These are phyloP conservation scores for Clarias platycephalus DNA, from an alignment of 2,797 vertebrate species.

Conservation along the genomic window DNA sequence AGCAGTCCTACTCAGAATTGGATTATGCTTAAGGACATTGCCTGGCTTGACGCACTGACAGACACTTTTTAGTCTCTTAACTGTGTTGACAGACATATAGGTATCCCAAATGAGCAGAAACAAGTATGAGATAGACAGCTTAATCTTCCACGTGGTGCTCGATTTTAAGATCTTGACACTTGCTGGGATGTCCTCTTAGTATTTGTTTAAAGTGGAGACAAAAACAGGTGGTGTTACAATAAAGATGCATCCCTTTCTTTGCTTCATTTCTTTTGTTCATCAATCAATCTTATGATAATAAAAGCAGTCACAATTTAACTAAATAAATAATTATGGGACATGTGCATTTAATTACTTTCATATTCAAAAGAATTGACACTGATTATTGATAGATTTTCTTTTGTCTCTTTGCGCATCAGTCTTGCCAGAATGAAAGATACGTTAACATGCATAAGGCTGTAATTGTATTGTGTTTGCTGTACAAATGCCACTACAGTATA, in stretches of 20 bases:
- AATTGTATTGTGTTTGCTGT: neutral
- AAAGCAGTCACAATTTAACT: neutral
- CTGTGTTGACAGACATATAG: neutral
- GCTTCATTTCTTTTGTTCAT: neutral
- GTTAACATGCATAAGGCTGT: neutral
- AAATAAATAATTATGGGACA: neutral
- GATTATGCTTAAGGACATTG: neutral
- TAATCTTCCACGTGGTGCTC: neutral
- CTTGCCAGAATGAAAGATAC: neutral
- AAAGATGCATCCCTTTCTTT: neutral
- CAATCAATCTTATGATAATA: neutral
- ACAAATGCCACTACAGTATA: neutral
- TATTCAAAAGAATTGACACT: neutral
- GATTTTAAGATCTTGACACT: neutral
- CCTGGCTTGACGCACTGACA: neutral
- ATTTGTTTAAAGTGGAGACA: neutral
- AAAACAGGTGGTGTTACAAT: neutral
- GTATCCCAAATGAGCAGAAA: neutral
- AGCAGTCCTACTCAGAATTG: neutral
- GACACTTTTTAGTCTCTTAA: neutral
- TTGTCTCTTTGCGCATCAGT: neutral
- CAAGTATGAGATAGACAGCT: neutral
- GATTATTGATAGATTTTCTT: neutral
- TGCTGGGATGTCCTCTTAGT: neutral
- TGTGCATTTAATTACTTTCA: neutral